Conservation (phyloP, 2,113 vertebrate species). For the Callipepla squamata region DNA sequence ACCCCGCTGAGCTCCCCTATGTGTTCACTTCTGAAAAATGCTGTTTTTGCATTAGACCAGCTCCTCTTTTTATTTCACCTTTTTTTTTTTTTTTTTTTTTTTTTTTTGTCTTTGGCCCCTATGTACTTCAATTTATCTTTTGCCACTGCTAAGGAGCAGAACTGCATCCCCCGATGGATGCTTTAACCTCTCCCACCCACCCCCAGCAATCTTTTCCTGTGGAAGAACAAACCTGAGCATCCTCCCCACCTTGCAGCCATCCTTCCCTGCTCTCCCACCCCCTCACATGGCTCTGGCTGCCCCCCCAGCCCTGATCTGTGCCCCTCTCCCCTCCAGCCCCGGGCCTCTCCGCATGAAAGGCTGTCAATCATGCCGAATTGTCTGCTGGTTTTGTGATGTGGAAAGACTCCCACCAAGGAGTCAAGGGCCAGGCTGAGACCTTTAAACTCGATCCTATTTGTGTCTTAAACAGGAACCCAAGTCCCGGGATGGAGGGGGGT, state of each 20-base stretch:
- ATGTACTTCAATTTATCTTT: not conserved
- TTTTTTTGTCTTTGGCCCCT: not conserved
- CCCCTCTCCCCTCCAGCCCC: slow-evolving; percentile 2
- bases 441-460: slow-evolving; percentile 64
- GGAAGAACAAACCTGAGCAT: not conserved
- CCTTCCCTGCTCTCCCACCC: not conserved
- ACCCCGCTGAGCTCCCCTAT: not conserved
- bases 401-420: slow-evolving; percentile 73
- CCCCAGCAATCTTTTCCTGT: not conserved
- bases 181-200: not conserved
- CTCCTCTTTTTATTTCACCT: not conserved
- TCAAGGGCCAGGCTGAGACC: slow-evolving; percentile 72
- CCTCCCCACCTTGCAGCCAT: not conserved
- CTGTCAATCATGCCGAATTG: slow-evolving; percentile 71
- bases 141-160: not conserved
- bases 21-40: not conserved
- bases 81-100: too few relatives aligned
- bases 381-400: slow-evolving; percentile 73
- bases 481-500: slow-evolving; percentile 2
- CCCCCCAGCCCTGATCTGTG: not conserved
- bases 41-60: not conserved
- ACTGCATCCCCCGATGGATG: not conserved
- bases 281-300: not conserved
- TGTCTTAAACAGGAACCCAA: slow-evolving; percentile 49
- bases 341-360: slow-evolving; percentile 63